Conservation (phyloP, 2,113 vertebrate genomes). For the mouse (Mus musculus) region GRCm39 chr17:59381501-59382000, state of each 20-base stretch:
- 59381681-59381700: background rate
- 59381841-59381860: too few species aligned
- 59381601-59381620: slow-evolving; percentile 34
- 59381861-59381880: background rate
- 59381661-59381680: background rate
- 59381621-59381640: background rate
- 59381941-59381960: background rate
- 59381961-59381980: background rate
- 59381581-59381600: slow-evolving; percentile 37
- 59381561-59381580: slow-evolving; percentile 4
- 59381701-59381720: background rate
- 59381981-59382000: background rate
- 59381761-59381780: background rate
- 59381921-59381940: background rate
- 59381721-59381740: too few species aligned
- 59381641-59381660: background rate
- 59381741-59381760: background rate
- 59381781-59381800: background rate
- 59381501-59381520: background rate
- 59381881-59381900: background rate
- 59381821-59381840: too few species aligned
- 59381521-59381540: background rate
- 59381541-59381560: slow-evolving; percentile 25
- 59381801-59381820: background rate
- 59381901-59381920: background rate